phyloP scores from a whole-genome alignment of 1,140 invertebrate species.

The Temnothorax longispinosus region DNA sequence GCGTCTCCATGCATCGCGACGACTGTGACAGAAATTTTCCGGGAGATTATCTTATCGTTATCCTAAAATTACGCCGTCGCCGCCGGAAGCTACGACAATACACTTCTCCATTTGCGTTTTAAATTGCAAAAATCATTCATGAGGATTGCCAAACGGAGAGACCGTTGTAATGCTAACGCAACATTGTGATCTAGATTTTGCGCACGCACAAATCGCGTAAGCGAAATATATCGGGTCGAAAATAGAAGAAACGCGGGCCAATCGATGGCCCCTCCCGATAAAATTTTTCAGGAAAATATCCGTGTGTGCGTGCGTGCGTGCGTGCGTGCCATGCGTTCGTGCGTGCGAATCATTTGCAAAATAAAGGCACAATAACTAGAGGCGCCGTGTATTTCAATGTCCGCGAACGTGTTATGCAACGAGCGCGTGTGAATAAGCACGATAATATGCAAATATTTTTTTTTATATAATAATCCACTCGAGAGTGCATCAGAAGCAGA shows the following conservation, averaged over 20 bases:
- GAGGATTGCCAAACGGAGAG: not conserved
- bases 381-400: not conserved
- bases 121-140: constrained; percentile 3
- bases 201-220: not conserved
- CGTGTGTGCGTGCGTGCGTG: too few species aligned
- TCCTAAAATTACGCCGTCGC: not conserved
- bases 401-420: constrained; percentile 25
- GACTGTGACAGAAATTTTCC: not conserved
- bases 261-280: not conserved
- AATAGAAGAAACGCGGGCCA: not conserved
- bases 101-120: not conserved
- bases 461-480: constrained; percentile 31
- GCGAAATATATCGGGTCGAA: not conserved
- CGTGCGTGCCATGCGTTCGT: too few species aligned
- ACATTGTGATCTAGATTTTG: not conserved
- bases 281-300: too few species aligned
- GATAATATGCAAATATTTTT: constrained; percentile 10
- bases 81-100: not conserved
- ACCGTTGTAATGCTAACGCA: not conserved
- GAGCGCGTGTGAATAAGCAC: not conserved
- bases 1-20: not conserved
- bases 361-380: not conserved
- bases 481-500: not conserved
- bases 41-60: not conserved
- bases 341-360: not conserved